Conservation (phyloP, 2,113 vertebrate species). For the Cavia aperea region DNA sequence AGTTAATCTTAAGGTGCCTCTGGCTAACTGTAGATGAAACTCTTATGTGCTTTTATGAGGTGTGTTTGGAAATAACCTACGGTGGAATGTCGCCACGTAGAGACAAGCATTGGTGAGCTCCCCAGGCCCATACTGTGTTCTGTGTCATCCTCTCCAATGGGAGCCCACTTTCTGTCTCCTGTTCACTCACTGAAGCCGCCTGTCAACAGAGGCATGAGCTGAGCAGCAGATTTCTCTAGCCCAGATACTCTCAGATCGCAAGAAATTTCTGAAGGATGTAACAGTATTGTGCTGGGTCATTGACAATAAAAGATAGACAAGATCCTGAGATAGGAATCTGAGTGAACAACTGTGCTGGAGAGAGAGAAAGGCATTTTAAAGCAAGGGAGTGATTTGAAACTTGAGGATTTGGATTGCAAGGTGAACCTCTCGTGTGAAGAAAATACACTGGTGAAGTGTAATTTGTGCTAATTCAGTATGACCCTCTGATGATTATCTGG, state of each 20-base stretch:
- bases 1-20: neutral
- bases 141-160: neutral
- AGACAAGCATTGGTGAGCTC: rapidly evolving
- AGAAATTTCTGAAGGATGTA: neutral
- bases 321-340: neutral
- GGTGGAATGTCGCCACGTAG: neutral
- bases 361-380: neutral
- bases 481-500: neutral
- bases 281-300: neutral
- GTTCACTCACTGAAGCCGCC: neutral
- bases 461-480: neutral
- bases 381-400: neutral
- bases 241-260: neutral
- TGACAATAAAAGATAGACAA: neutral
- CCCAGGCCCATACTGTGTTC: rapidly evolving
- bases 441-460: neutral
- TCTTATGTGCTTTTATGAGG: neutral
- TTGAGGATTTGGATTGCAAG: neutral
- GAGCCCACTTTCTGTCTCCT: neutral
- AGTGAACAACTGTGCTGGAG: neutral
- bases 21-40: neutral
- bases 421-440: neutral
- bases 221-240: neutral
- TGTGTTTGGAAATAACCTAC: neutral
- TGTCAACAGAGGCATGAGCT: neutral